phyloP scores from a whole-genome alignment of 1,140 invertebrate species.

The Pseudomyrmex dendroicus region DNA sequence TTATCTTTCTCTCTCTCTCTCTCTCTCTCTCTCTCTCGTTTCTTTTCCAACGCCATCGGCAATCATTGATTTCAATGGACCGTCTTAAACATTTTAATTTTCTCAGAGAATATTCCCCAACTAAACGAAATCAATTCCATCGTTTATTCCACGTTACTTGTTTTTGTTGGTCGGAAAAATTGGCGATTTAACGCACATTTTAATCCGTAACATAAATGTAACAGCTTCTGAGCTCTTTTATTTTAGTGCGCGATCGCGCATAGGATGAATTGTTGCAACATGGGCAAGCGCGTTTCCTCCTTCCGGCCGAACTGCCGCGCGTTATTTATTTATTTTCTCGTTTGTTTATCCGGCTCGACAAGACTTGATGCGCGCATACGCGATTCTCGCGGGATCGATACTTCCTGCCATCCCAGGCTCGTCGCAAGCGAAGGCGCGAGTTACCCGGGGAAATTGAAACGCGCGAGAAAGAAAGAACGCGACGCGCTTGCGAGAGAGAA shows the following conservation, averaged over 20 bases:
- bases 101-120: neutral
- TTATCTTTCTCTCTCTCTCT: too few relatives aligned
- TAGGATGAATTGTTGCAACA: neutral
- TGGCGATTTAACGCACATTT: too few relatives aligned
- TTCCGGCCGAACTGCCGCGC: too few relatives aligned
- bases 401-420: constrained; percentile 62
- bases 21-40: neutral
- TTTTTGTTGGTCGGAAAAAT: neutral
- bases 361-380: constrained; percentile 73
- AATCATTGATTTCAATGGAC: constrained; percentile 41
- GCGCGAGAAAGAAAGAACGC: constrained; percentile 28
- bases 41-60: neutral
- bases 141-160: neutral
- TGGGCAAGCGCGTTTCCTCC: neutral
- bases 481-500: neutral
- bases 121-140: neutral
- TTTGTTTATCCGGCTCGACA: constrained; percentile 65
- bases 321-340: constrained; percentile 66
- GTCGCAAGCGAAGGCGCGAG: constrained; percentile 66
- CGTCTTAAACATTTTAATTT: neutral
- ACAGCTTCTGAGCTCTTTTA: too few relatives aligned
- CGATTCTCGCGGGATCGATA: constrained; percentile 73
- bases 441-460: constrained; percentile 69
- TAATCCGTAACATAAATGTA: too few relatives aligned
- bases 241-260: too few relatives aligned